phyloP scores from a whole-genome alignment of 2,113 vertebrate genomes.

The Morone chrysops region DNA sequence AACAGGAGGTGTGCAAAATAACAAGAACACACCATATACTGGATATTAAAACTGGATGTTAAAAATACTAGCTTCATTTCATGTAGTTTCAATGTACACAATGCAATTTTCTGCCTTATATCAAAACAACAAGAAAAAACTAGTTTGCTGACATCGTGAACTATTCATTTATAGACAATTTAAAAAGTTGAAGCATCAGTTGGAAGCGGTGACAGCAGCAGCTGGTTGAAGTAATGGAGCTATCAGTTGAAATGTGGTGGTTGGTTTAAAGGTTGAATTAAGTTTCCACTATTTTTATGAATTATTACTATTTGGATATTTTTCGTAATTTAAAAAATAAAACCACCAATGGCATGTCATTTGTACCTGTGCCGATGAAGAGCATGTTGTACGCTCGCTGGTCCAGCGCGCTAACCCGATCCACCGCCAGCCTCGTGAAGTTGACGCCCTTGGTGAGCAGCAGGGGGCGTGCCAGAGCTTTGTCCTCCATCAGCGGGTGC shows the following conservation, averaged over 20 bases:
- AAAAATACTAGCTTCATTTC: too few species aligned
- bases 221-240: background rate
- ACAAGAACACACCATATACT: constrained; percentile 20
- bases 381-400: constrained; percentile 89
- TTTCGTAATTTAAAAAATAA: background rate
- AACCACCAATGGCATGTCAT: background rate
- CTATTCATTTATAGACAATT: too few species aligned
- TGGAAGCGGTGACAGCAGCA: background rate
- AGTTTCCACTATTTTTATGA: background rate
- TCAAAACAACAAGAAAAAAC: too few species aligned
- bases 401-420: constrained; percentile 86
- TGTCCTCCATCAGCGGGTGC: constrained; percentile 94
- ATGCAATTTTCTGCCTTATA: too few species aligned
- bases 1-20: constrained; percentile 6
- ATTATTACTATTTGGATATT: background rate
- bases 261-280: background rate
- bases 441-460: constrained; percentile 93
- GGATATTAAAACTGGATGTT: too few species aligned
- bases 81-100: too few species aligned
- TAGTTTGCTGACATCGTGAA: too few species aligned
- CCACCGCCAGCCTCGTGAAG: constrained; percentile 93
- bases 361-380: constrained; percentile 94
- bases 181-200: background rate
- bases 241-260: background rate
- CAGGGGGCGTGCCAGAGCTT: constrained; percentile 90